These are phyloP conservation scores for Buphagus erythrorhynchus DNA, from an alignment of 2,797 vertebrate genomes.

Conservation along the genomic window DNA sequence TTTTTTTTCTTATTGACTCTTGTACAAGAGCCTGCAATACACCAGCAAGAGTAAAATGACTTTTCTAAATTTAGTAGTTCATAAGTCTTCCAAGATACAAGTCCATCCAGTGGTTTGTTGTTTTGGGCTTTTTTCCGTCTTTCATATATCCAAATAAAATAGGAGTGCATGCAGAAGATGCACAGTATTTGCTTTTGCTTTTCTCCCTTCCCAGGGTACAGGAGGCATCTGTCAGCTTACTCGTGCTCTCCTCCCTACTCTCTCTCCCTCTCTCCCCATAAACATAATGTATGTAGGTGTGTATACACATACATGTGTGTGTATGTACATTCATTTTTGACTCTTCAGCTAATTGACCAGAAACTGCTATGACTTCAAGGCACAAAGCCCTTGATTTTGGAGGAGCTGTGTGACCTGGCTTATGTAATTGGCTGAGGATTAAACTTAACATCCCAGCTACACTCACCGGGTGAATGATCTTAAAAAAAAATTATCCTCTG, in stretches of 20 bases:
- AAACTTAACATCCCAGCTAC: background rate
- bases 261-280: background rate
- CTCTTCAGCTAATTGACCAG: background rate
- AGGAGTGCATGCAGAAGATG: background rate
- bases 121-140: background rate
- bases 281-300: background rate
- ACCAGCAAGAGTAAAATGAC: conserved; percentile 62
- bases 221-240: background rate
- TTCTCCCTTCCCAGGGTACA: background rate
- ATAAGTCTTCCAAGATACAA: conserved; percentile 69
- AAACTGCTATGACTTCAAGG: background rate
- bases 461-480: background rate
- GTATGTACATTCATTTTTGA: background rate
- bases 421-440: background rate
- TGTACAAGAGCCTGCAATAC: conserved; percentile 26
- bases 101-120: background rate
- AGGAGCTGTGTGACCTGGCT: background rate
- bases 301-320: background rate
- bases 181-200: background rate
- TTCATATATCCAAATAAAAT: background rate
- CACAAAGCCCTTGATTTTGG: background rate
- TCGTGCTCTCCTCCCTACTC: accelerated
- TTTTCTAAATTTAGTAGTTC: conserved; percentile 74
- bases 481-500: background rate
- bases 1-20: conserved; percentile 66